Evolutionary conservation across 2,888 invertebrate species (phyloP).

Genomic region (Drosophila paramelanica): DNA sequence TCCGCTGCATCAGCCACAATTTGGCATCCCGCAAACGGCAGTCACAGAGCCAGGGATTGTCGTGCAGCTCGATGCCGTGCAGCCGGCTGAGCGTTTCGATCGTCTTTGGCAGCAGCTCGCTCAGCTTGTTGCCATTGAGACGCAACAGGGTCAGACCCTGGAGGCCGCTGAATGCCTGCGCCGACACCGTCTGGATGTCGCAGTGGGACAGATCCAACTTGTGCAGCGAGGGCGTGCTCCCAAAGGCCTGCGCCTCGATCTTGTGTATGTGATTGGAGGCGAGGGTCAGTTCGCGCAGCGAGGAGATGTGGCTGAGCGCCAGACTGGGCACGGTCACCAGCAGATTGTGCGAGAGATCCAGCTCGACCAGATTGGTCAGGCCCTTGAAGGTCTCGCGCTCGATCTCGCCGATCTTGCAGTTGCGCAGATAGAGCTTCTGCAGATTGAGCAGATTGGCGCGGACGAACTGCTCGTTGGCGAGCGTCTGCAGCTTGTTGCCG

Average conservation of each 20-base stretch:
- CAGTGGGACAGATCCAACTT: constrained; percentile 94
- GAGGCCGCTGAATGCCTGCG: constrained; percentile 91
- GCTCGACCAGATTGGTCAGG: constrained; percentile 94
- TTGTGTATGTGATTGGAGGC: constrained; percentile 93
- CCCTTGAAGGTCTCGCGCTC: constrained; percentile 93
- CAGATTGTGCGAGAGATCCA: constrained; percentile 94
- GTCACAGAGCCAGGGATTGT: constrained; percentile 95
- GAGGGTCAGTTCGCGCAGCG: constrained; percentile 92
- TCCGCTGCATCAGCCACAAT: constrained; percentile 92
- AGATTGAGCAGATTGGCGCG: constrained; percentile 93
- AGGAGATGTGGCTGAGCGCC: constrained; percentile 92
- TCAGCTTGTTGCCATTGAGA: constrained; percentile 92
- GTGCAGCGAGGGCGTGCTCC: constrained; percentile 90
- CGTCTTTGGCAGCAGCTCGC: constrained; percentile 90
- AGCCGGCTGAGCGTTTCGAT: constrained; percentile 90
- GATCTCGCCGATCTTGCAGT: constrained; percentile 94
- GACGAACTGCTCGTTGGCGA: constrained; percentile 93
- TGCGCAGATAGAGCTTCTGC: constrained; percentile 93
- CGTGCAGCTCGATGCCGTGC: constrained; percentile 92
- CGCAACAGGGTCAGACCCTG: constrained; percentile 91
- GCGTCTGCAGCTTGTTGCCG: constrained; percentile 93
- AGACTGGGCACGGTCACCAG: constrained; percentile 92
- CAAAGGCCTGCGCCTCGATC: constrained; percentile 91
- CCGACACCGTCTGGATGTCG: constrained; percentile 91
- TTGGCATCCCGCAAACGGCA: constrained; percentile 93